Evolutionary conservation across 2,113 vertebrate genomes (phyloP).

Genomic region (Calidris pygmaea): DNA sequence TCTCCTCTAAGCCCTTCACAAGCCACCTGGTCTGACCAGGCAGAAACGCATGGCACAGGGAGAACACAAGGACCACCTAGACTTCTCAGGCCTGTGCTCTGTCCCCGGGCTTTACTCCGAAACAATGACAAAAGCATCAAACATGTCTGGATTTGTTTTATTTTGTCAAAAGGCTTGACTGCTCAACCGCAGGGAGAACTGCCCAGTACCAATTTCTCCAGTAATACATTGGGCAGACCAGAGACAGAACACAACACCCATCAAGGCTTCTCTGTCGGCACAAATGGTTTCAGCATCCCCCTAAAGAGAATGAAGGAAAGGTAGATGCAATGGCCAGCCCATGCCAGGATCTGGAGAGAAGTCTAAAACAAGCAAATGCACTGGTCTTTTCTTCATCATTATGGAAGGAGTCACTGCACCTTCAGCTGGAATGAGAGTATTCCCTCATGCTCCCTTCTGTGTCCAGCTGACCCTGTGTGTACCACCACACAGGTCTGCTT

Average conservation of each 20-base stretch:
- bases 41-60: not conserved
- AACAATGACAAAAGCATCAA: not conserved
- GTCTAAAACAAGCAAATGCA: not conserved
- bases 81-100: not conserved
- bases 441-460: not conserved
- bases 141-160: not conserved
- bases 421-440: not conserved
- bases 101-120: not conserved
- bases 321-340: not conserved
- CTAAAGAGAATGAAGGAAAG: not conserved
- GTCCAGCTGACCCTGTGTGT: not conserved
- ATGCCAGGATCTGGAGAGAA: not conserved
- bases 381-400: not conserved
- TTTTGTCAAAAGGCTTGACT: slow-evolving; percentile 42
- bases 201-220: not conserved
- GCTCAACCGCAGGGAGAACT: not conserved
- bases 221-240: not conserved
- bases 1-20: not conserved
- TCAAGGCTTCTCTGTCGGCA: not conserved
- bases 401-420: not conserved
- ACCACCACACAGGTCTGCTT: not conserved
- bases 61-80: not conserved
- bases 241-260: slow-evolving; percentile 12
- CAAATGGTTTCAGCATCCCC: not conserved
- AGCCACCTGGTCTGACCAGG: not conserved